Evolutionary conservation across 2,888 invertebrate genomes (phyloP).

Genomic region (Protonemura montana): DNA sequence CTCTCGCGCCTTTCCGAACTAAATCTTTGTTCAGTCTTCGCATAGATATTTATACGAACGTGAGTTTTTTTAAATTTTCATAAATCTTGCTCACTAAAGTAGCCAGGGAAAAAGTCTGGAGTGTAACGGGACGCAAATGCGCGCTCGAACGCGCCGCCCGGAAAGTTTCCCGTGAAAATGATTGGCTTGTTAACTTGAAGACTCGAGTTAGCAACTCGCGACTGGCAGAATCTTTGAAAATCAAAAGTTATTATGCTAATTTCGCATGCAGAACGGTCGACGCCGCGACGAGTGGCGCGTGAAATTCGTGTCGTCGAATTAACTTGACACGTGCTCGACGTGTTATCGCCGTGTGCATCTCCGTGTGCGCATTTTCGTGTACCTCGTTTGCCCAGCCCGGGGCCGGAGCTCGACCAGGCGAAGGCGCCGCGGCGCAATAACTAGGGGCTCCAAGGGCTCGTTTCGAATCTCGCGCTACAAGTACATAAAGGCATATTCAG

Average conservation of each 20-base stretch:
- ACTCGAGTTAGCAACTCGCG: not conserved
- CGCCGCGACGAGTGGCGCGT: not conserved
- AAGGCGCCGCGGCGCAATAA: too few species aligned
- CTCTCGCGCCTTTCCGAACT: not conserved
- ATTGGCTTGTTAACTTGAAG: not conserved
- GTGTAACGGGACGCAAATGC: not conserved
- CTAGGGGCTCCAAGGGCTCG: too few species aligned
- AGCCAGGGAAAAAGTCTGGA: not conserved
- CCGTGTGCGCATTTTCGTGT: too few species aligned
- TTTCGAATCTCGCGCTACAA: too few species aligned
- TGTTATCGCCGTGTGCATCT: too few species aligned
- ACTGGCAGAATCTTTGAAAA: not conserved
- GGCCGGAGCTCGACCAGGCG: too few species aligned
- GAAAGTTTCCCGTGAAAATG: not conserved
- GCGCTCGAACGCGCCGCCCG: not conserved
- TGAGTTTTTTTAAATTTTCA: not conserved
- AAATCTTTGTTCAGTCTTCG: constrained; percentile 1
- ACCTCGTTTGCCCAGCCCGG: too few species aligned
- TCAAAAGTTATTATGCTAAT: not conserved
- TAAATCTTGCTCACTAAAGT: not conserved
- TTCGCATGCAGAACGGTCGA: not conserved
- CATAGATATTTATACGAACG: not conserved
- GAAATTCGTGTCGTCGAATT: not conserved
- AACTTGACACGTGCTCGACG: not conserved
- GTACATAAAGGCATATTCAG: too few species aligned